phyloP scores from a whole-genome alignment of 2,888 invertebrate species.

The Ischnus inquisitorius region DNA sequence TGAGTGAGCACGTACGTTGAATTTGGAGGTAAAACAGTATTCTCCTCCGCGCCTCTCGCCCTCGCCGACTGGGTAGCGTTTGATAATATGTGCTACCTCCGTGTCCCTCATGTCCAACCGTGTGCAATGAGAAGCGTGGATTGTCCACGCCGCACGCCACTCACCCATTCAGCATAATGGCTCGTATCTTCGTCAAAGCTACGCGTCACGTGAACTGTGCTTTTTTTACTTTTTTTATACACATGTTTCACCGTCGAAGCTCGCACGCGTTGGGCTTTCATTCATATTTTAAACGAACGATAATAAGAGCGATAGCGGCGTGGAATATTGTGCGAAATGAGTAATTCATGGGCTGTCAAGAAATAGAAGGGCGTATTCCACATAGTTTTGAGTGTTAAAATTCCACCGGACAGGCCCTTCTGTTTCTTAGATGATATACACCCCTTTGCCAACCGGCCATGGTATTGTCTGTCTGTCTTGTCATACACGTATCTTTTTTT shows the following conservation, averaged over 20 bases:
- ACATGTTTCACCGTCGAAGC: slow-evolving; percentile 13
- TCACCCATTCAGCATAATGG: slow-evolving; percentile 58
- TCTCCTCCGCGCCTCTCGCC: no score
- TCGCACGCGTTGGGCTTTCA: slow-evolving; percentile 2
- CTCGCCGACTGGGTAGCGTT: neutral
- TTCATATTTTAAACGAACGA: slow-evolving; percentile 61
- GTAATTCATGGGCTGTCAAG: slow-evolving; percentile 21
- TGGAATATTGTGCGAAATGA: slow-evolving; percentile 30
- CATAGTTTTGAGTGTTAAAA: no score
- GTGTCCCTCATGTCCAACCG: neutral
- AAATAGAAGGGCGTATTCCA: no score
- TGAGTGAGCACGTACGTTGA: slow-evolving; percentile 22
- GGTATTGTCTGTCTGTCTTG: neutral
- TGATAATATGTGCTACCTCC: slow-evolving; percentile 1
- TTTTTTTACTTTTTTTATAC: slow-evolving; percentile 46
- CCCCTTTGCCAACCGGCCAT: neutral
- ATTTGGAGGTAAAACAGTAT: neutral
- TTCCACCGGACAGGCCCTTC: no score
- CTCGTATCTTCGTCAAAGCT: slow-evolving; percentile 46
- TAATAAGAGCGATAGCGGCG: slow-evolving; percentile 45
- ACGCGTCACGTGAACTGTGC: slow-evolving; percentile 22
- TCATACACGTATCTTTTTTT: neutral
- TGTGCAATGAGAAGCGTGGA: slow-evolving; percentile 29
- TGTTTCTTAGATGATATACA: no score
- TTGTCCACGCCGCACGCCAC: slow-evolving; percentile 8